Evolutionary conservation across 2,797 vertebrate species (phyloP), one percentile per base, ranked within the genome.

Genomic region (Hirundo rustica): DNA sequence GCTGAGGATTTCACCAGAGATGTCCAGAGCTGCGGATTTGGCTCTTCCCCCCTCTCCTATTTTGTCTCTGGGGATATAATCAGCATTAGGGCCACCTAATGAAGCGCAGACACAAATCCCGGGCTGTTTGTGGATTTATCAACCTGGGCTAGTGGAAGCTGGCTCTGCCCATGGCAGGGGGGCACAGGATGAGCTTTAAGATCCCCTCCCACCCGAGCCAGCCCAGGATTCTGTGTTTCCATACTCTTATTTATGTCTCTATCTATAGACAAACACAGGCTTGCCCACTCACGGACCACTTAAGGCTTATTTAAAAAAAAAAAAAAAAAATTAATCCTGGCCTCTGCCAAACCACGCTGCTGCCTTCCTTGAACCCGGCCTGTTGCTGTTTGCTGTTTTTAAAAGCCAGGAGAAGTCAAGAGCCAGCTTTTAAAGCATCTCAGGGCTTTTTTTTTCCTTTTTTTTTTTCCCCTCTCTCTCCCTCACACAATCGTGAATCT

Each of bases 361-460:
- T 77, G 16, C 70, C 81, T 93, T 79, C 91, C 94, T 96, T 93
- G 95, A 96, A 96, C 94, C 86, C 11, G 13, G 25, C 5, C 7
- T 62, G 12, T 19, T 30, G 83, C 8, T 7, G 61, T 48, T 77
- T 68, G 60, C 5, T 70, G 26, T 47, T 82, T 89, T 58, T 65
- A 61, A 96, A 92, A 88, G 60, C 16, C 71, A 34, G 68, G 38
- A 66, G 16, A 81, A 95, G 86, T 91, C 92, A 91, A 95, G 88
- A 92, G 82, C 67, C 32, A 48, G 66, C 73, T 96, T 95, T 91
- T 65, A 89, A 85, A 83, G 75, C 54, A 57, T 75, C 60, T 54
- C 44, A 32, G 25, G 19, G 5, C 2, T 17, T 13, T 44, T 72
- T 38, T 5, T 11, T 23, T 72, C 12, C 8, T 32, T 58, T 47